Percentiles rank a stretch among this genome's conserved stretches.
Conservation (phyloP, 2,888 invertebrate genomes). For the Ichneumoninae sp. region DNA sequence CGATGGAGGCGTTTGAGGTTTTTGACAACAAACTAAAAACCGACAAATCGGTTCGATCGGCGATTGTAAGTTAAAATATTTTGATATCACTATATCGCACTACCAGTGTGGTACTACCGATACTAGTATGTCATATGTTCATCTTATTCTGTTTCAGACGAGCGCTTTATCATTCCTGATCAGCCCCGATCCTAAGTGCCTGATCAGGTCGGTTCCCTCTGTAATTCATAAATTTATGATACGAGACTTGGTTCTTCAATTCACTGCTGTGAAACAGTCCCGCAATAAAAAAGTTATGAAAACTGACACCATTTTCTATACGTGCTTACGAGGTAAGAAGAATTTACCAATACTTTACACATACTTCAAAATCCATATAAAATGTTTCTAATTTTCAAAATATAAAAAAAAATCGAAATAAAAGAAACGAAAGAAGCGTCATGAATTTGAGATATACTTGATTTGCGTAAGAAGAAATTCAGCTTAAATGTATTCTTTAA, state of each 20-base stretch:
- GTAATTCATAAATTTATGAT: constrained; percentile 20
- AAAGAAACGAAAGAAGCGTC: background rate
- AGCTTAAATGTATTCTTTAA: background rate
- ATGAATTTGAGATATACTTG: background rate
- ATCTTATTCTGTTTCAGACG: background rate
- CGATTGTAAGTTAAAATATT: constrained; percentile 25
- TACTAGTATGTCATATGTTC: constrained; percentile 14
- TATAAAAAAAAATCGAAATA: too few species aligned
- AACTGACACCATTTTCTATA: constrained; percentile 13
- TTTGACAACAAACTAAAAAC: constrained; percentile 30
- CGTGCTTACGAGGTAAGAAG: constrained; percentile 29
- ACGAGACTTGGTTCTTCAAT: constrained; percentile 11
- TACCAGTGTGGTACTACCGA: background rate
- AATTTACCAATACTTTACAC: background rate
- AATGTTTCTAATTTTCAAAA: background rate
- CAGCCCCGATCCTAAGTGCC: constrained; percentile 8
- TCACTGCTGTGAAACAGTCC: constrained; percentile 18
- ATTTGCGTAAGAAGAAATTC: too few species aligned
- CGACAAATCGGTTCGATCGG: background rate
- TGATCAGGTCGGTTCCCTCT: constrained; percentile 18
- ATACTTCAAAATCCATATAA: background rate
- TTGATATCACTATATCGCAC: background rate
- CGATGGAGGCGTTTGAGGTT: constrained; percentile 11
- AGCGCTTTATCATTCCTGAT: constrained; percentile 10
- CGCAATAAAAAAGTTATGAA: constrained; percentile 27